Conservation (phyloP, 2,797 vertebrate species). For the Todus mexicanus region DNA sequence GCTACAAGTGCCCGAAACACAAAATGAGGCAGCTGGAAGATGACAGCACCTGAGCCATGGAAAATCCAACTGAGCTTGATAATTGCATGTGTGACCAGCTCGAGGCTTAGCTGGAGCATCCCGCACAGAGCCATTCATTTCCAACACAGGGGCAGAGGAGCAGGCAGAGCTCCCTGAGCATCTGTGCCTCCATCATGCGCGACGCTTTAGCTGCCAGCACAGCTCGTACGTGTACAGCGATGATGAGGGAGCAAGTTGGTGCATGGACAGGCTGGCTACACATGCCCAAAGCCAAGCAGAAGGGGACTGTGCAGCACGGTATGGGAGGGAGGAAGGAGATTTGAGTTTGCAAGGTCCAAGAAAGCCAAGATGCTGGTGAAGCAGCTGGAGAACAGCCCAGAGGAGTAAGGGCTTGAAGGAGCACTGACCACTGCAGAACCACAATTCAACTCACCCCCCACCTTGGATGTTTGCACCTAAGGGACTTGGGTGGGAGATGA, state of each 20-base stretch:
- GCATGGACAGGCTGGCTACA: not conserved
- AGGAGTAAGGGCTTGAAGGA: not conserved
- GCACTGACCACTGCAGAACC: not conserved
- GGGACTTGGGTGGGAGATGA: not conserved
- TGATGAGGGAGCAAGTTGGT: accelerated
- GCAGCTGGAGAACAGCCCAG: not conserved
- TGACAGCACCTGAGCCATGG: not conserved
- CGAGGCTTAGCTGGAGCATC: not conserved
- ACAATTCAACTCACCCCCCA: not conserved
- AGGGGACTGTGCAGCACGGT: not conserved
- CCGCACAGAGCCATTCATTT: not conserved
- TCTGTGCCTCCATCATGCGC: accelerated
- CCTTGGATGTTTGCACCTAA: not conserved
- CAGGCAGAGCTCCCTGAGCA: not conserved
- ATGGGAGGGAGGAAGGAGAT: not conserved
- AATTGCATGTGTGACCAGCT: not conserved
- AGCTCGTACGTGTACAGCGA: accelerated
- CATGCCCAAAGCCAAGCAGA: not conserved
- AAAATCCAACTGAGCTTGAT: not conserved
- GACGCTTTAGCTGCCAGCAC: not conserved
- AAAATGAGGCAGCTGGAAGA: not conserved
- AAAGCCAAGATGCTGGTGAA: not conserved
- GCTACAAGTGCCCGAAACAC: not conserved
- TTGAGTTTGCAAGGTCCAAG: not conserved
- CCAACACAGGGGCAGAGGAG: not conserved